Base-by-base conservation (phyloP, 1,140 invertebrate genomes). In the Anastatus disparis region DNA sequence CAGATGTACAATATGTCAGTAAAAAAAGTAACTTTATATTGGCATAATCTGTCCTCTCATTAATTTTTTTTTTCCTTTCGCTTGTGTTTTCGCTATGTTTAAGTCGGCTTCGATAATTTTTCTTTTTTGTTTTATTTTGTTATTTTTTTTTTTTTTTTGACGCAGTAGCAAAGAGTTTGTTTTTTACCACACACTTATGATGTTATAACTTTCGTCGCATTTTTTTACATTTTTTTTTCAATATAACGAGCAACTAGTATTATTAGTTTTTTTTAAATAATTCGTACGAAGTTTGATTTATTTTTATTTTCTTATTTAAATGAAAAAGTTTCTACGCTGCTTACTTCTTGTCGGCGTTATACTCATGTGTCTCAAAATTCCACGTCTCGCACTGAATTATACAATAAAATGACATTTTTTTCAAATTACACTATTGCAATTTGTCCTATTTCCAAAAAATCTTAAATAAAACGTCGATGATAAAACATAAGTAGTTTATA, bases 11-110 rank as follows among this genome's bases (percentile, higher is more conserved):
- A 56, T 67, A 50, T 42, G 24, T 74, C 63, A 50, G 63, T 70
- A 74, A 66, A 70, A 74, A n/a, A 70, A 74, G 62, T 74, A 74
- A 74, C 48, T 67, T 48, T 70, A 70, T 42, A 26, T 74, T 74
- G 67, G 72, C 72, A 65, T 70, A 40, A 71, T 71, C 7, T 26
- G 20, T 64, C 24, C 50, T 38, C 38, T 63, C n/a, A n/a, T n/a
- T 38, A 35, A 20, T 9, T 40, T 58, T 58, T 58, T 31, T 27
- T 15, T 26, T 26, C 3, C 52, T 13, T 20, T 50, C 17, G 48
- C 17, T 50, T 50, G n/a, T 24, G n/a, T n/a, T n/a, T n/a, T n/a
- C n/a, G n/a, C n/a, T n/a, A n/a, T n/a, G n/a, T n/a, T n/a, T n/a
- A n/a, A n/a, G n/a, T n/a, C n/a, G n/a, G n/a, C n/a, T n/a, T n/a